phyloP scores from a whole-genome alignment of 2,888 invertebrate genomes.

The Rhagium mordax region DNA sequence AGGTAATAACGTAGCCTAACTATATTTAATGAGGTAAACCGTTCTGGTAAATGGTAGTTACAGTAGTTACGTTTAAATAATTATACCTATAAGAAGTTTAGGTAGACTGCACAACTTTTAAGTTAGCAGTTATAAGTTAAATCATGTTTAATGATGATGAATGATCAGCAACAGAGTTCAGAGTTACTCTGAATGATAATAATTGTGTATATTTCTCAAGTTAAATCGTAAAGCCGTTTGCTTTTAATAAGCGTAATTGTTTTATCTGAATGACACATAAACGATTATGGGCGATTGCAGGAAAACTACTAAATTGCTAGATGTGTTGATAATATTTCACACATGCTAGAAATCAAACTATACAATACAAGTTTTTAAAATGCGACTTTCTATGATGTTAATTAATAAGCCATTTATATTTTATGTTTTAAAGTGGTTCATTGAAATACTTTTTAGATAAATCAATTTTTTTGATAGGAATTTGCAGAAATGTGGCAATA shows the following conservation, averaged over 20 bases:
- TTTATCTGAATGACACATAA: slow-evolving; percentile 5
- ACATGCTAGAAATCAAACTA: too few relatives aligned
- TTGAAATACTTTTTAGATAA: too few relatives aligned
- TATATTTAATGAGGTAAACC: slow-evolving; percentile 55
- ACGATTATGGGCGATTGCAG: neutral
- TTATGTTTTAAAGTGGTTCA: too few relatives aligned
- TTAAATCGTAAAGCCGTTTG: slow-evolving; percentile 5
- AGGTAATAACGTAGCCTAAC: slow-evolving; percentile 33
- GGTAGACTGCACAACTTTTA: slow-evolving; percentile 58
- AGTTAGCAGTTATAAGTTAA: slow-evolving; percentile 58
- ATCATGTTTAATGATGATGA: slow-evolving; percentile 65
- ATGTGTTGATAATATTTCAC: neutral
- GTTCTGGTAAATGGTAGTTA: slow-evolving; percentile 63
- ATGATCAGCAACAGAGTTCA: slow-evolving; percentile 52
- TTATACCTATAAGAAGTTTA: slow-evolving; percentile 63
- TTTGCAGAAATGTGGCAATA: too few relatives aligned
- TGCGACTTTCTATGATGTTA: too few relatives aligned
- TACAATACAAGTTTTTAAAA: too few relatives aligned
- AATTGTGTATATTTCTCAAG: slow-evolving; percentile 23
- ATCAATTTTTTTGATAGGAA: too few relatives aligned
- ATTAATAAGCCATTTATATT: too few relatives aligned
- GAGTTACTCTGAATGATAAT: slow-evolving; percentile 31
- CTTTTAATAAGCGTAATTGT: neutral
- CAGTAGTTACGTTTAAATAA: slow-evolving; percentile 64
- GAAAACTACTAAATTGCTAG: neutral